These are phyloP conservation scores for Tinea trinotella DNA, from an alignment of 2,888 invertebrate genomes.

Conservation along the genomic window DNA sequence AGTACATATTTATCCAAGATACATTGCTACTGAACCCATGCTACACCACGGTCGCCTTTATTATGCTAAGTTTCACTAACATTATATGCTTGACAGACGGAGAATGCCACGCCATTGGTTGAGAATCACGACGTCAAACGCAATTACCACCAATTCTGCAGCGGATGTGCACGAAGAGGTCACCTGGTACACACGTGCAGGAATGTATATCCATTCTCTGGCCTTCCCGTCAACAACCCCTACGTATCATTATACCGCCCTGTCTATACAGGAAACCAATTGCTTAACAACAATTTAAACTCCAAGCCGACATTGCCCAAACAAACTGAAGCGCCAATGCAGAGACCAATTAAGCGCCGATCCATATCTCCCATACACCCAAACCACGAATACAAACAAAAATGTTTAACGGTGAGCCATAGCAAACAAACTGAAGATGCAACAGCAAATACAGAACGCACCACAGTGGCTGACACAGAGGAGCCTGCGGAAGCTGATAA, in stretches of 20 bases:
- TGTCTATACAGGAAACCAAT: conserved; percentile 25
- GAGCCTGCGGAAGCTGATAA: not conserved
- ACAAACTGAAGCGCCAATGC: not conserved
- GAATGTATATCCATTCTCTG: conserved; percentile 47
- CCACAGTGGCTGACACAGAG: not conserved
- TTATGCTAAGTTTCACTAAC: not conserved
- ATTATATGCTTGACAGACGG: conserved; percentile 46
- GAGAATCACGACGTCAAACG: conserved; percentile 43
- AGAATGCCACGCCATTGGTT: conserved; percentile 46
- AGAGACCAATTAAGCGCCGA: conserved; percentile 40
- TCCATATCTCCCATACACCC: conserved; percentile 54
- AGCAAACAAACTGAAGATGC: conserved; percentile 24
- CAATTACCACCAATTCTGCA: conserved; percentile 56
- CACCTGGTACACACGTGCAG: conserved; percentile 62
- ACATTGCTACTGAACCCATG: no score
- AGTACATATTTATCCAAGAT: no score
- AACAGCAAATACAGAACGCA: conserved; percentile 23
- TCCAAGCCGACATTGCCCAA: conserved; percentile 7
- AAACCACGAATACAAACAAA: conserved; percentile 43
- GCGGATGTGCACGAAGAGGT: conserved; percentile 69
- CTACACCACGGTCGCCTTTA: no score
- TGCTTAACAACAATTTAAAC: not conserved
- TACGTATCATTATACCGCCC: conserved; percentile 48
- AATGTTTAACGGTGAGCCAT: conserved; percentile 24
- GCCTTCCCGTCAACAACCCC: conserved; percentile 51